Evolutionary conservation across 2,113 vertebrate genomes (phyloP), one percentile per base, ranked within the genome.

Genomic region (Chauna torquata): DNA sequence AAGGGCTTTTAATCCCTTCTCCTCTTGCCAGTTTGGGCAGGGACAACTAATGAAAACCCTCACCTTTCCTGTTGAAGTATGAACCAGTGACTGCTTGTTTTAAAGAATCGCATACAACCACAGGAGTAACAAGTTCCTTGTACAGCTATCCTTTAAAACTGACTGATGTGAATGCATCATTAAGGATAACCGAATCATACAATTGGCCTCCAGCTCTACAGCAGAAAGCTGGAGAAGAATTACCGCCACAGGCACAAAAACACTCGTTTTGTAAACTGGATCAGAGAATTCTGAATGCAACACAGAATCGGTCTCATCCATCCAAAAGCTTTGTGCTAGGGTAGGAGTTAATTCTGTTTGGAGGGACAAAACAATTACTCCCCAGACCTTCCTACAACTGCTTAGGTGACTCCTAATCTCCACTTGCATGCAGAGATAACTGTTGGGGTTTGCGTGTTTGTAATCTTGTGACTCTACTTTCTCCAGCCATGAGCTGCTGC

Each of bases 401-500:
- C 82, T 94, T 92, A 95, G 82, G 79, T 72, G 70, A 38, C 16
- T 83, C 50, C 71, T 96, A 96, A 95, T 96, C 85, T 34, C 14
- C 28, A 22, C 88, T 75, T 92, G 82, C 62, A 87, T 32, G 70
- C 78, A 85, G 54, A 66, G 70, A 88, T 89, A 94, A 94, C 5
- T 24, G 50, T 3, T 52, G 58, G 62, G 58, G 82, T 82, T 96
- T 97, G 66, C 40, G 74, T 54, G 58, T 87, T 79, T 24, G 18
- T 89, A 82, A 78, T 89, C 96, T 95, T 91, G 95, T 96, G 92
- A 92, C 77, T 94, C 65, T 84, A 82, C 80, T 94, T 95, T 97
- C 59, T 68, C 49, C 45, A 94, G 62, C 70, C 71, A 70, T 74
- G 84, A 79, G 49, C 49, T 94, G 62, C 91, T 36, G 11, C 58